Base-by-base conservation (phyloP, 2,888 invertebrate species). In the Drosophila prolongata region DNA sequence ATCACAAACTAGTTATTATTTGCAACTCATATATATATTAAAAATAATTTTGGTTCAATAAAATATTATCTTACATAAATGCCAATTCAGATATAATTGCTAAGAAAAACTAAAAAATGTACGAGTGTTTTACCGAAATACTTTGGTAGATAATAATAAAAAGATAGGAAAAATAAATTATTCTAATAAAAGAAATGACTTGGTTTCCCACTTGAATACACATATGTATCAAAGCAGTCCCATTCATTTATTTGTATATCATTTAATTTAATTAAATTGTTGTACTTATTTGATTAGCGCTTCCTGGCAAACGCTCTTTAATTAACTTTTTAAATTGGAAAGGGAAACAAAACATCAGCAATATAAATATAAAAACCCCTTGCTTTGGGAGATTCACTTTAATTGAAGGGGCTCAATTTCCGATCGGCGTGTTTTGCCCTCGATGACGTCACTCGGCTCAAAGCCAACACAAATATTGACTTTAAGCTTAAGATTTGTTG, bases 381-480 rank as follows among this genome's bases (percentile, higher is more conserved):
- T 34, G n/a, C 27, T 49, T 60, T 10, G 5, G 6, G 43, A 37
- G 60, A 60, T 16, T 60, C 11, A 34, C 49, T 60, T 60, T 49
- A 64, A 60, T 64, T 64, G 37, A 64, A 64, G 62, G 27, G 35
- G 35, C 60, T 60, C 60, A 43, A 60, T 64, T 30, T 19, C 43
- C 61, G 62, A 64, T 64, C 61, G 49, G 43, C n/a, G 37, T 35
- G 49, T 43, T 60, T 60, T 11, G 42, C 42, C 49, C 35, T 5
- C 49, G 16, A 43, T 64, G 62, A 64, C 62, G 62, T 64, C 62
- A 64, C 60, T 16, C n/a, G 49, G 16, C 60, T 60, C 49, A 60
- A 43, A 56, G 27, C 42, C 57, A 60, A 60, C 44, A 56, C 56
- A 49, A 60, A 64, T 64, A 64, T 64, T 64, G 62, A 60, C 62